Evolutionary conservation across 1,140 invertebrate genomes (phyloP), one percentile per base, ranked within the genome.

Genomic region (Lasioglossum albipes): DNA sequence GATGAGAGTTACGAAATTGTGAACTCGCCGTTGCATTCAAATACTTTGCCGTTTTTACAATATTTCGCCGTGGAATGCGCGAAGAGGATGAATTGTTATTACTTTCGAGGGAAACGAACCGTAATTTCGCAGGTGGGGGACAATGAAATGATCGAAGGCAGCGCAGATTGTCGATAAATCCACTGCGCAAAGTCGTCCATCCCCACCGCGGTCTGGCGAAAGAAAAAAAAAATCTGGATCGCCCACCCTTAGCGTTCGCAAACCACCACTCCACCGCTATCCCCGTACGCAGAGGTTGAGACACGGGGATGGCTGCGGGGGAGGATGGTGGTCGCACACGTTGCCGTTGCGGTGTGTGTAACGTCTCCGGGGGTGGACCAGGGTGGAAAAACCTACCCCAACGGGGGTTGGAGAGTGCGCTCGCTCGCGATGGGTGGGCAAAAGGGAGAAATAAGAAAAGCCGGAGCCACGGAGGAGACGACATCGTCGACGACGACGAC

Each of bases 391-490:
- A 91, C 88, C 89, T 88, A 90, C 90, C 87, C 88, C 86, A 89
- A 90, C 80, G 84, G 80, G 67, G 70, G 73, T 74, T 65, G 82
- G 77, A 74, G 73, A 75, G 74, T 66, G 71, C 59, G 79, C 54
- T 79, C 77, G 45, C 45, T 49, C 52, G 85, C 81, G 81, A 81
- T 81, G 87, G 85, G 84, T 87, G 86, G 80, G 87, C 69, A 82
- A 89, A 89, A 90, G 89, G 90, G 88, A 91, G 87, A 91, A 92
- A 87, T 87, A 84, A 90, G 89, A 89, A 89, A 86, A 88, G 79
- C 77, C 81, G 88, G 88, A 89, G 87, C 86, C 86, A 81, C 84
- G 87, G 72, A 88, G 87, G 67, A 68, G 82, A 67, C 78, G 85
- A 89, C 87, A 87, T 80, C 84, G 77, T 36, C 84, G 84, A 59